A percentile compares a stretch with the other conserved stretches of the same genome.
phyloP scores from a whole-genome alignment of 2,113 vertebrate species.

The Gallinago undulata region DNA sequence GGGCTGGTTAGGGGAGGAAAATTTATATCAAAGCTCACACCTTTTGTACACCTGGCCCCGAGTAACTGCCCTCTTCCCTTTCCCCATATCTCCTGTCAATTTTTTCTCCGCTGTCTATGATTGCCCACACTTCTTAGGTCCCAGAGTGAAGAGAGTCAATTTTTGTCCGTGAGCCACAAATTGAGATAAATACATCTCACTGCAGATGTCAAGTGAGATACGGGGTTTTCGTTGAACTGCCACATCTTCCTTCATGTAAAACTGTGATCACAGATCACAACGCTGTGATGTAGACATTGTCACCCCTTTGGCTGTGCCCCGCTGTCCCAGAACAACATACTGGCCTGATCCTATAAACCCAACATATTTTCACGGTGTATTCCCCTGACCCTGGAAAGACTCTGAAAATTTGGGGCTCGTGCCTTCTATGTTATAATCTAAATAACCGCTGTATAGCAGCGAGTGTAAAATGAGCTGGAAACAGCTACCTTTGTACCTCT shows the following conservation, averaged over 20 bases:
- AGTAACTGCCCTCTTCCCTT: not conserved
- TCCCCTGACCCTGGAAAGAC: not conserved
- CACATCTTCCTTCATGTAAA: not conserved
- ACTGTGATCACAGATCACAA: not conserved
- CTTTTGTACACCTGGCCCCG: not conserved
- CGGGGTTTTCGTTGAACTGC: not conserved
- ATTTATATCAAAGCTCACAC: not conserved
- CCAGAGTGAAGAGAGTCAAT: not conserved
- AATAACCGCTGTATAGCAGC: not conserved
- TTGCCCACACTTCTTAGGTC: not conserved
- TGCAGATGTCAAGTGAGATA: not conserved
- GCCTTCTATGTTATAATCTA: not conserved
- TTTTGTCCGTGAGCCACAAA: not conserved
- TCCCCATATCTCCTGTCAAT: not conserved
- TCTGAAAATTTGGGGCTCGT: not conserved
- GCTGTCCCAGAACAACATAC: not conserved
- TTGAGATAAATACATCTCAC: not conserved
- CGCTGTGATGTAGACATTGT: too few species aligned
- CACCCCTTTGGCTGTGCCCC: not conserved
- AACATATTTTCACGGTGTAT: not conserved
- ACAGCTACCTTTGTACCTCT: not conserved
- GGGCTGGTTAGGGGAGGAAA: not conserved
- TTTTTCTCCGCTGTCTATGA: not conserved
- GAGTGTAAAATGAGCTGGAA: not conserved
- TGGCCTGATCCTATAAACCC: not conserved